Percentiles rank a stretch among this genome's conserved stretches.
phyloP scores from a whole-genome alignment of 92 coral and sea anemone species.

The Diadumene lineata region DNA sequence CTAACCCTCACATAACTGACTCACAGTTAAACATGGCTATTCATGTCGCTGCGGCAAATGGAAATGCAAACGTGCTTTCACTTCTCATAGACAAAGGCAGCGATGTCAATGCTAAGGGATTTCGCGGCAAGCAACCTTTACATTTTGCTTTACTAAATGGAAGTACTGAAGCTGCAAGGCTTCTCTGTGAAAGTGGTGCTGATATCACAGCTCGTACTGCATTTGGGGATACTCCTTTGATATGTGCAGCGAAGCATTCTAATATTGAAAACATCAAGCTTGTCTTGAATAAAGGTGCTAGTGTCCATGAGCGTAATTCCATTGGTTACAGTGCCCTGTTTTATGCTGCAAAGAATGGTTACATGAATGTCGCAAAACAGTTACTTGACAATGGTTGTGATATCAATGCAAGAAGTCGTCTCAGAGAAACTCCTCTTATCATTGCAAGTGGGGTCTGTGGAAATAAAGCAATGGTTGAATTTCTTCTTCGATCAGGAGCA shows the following conservation, averaged over 20 bases:
- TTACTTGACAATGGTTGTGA: slow-evolving; percentile 26
- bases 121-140: slow-evolving; percentile 32
- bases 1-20: slow-evolving; percentile 27
- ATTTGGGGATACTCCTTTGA: slow-evolving; percentile 37
- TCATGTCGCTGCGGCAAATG: slow-evolving; percentile 47
- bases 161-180: slow-evolving; percentile 32
- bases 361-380: slow-evolving; percentile 11
- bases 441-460: slow-evolving; percentile 29
- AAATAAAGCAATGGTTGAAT: slow-evolving; percentile 26
- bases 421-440: slow-evolving; percentile 39
- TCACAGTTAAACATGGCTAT: slow-evolving; percentile 18
- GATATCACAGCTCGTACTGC: slow-evolving; percentile 26
- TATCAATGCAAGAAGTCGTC: slow-evolving; percentile 29
- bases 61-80: slow-evolving; percentile 23
- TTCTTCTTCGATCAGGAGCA: slow-evolving; percentile 43
- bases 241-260: slow-evolving; percentile 41
- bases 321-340: slow-evolving; percentile 43
- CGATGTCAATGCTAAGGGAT: slow-evolving; percentile 38
- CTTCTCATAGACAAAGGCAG: slow-evolving; percentile 43
- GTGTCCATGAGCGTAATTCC: slow-evolving; percentile 37
- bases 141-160: slow-evolving; percentile 49
- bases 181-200: slow-evolving; percentile 55
- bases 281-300: slow-evolving; percentile 32
- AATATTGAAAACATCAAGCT: slow-evolving; percentile 35
- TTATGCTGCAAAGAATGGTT: slow-evolving; percentile 28